phyloP scores from a whole-genome alignment of 37 sponge, comb jelly and placozoan genomes.

The Beroe forskalii region DNA sequence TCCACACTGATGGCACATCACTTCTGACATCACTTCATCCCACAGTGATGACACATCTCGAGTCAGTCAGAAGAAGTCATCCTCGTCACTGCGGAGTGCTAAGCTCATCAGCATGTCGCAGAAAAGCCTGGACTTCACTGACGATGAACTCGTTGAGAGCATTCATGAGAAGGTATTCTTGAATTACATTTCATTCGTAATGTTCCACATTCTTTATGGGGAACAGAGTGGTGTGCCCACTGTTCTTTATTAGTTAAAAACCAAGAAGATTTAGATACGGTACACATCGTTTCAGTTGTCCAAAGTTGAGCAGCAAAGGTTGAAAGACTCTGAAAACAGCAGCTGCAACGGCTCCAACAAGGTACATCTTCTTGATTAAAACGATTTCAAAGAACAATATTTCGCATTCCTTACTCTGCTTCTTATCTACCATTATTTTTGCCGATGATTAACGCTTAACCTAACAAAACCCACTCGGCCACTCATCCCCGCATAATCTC shows the following conservation, averaged over 20 bases:
- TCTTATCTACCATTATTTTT: too few species aligned
- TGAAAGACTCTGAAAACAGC: conserved; percentile 46
- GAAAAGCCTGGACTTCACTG: conserved; percentile 62
- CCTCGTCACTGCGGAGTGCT: conserved; percentile 63
- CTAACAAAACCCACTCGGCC: neutral
- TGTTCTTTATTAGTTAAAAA: too few species aligned
- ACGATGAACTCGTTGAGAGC: conserved; percentile 61
- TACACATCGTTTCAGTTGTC: conserved; percentile 11
- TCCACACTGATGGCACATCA: too few species aligned
- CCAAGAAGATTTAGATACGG: too few species aligned
- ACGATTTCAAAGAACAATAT: too few species aligned
- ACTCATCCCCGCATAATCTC: neutral
- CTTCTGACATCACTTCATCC: too few species aligned
- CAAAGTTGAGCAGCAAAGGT: conserved; percentile 27
- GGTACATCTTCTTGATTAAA: neutral
- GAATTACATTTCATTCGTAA: too few species aligned
- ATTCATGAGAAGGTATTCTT: conserved; percentile 46
- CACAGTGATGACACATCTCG: conserved; percentile 59
- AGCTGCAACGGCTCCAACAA: conserved; percentile 26
- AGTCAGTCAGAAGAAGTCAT: conserved; percentile 48
- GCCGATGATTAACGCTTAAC: too few species aligned
- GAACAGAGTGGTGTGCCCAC: too few species aligned
- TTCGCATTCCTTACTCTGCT: neutral
- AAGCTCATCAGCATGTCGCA: conserved; percentile 58
- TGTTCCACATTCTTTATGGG: too few species aligned